phyloP scores from a whole-genome alignment of 2,888 invertebrate genomes.

The Hirudinaria manillensis region DNA sequence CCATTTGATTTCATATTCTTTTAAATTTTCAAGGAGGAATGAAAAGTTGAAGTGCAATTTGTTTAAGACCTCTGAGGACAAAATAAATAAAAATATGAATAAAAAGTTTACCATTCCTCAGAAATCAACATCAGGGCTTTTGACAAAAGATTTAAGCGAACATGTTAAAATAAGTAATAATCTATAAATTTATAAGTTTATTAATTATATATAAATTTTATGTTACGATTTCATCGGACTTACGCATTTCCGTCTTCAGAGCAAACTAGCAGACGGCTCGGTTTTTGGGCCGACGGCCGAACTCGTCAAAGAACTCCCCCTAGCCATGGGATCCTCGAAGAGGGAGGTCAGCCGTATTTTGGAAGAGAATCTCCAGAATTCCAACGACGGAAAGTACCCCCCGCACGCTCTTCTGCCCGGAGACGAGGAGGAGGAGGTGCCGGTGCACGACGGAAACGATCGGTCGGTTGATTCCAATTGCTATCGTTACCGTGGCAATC shows the following conservation, averaged over 20 bases:
- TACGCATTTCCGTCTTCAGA: not conserved
- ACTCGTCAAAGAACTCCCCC: not conserved
- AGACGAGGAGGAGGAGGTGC: slow-evolving; percentile 49
- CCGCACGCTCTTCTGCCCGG: slow-evolving; percentile 49
- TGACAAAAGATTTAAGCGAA: too few species aligned
- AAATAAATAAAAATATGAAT: too few species aligned
- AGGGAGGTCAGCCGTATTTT: not conserved
- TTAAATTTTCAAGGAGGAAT: too few species aligned
- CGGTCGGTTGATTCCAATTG: slow-evolving; percentile 30
- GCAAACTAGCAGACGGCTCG: slow-evolving; percentile 9
- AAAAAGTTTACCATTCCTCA: too few species aligned
- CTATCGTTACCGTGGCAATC: not conserved
- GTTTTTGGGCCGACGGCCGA: not conserved
- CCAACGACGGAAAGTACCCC: slow-evolving; percentile 37
- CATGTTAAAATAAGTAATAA: not conserved
- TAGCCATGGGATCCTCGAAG: not conserved
- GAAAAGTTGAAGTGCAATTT: too few species aligned
- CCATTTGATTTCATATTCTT: too few species aligned
- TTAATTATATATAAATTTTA: not conserved
- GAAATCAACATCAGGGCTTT: too few species aligned
- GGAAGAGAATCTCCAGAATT: not conserved
- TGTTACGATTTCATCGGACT: not conserved
- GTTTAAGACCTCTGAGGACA: too few species aligned
- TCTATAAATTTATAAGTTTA: not conserved
- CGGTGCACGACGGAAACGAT: slow-evolving; percentile 46